Base-by-base conservation (phyloP, 35 echinoderm and acorn worm genomes). In the Apostichopus californicus region DNA sequence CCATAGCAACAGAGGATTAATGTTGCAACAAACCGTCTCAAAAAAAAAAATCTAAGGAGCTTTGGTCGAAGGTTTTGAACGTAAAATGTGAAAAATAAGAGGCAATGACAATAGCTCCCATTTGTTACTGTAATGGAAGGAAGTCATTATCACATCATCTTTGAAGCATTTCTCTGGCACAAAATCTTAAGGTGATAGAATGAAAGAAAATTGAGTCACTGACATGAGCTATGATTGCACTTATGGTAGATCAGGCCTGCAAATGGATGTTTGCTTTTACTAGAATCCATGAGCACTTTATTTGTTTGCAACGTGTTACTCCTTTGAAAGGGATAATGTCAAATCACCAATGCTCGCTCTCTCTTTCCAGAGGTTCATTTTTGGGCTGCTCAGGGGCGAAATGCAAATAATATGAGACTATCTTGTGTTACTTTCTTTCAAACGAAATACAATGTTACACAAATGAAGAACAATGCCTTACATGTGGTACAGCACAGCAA, bases 241-340 rank as follows among this genome's bases (percentile, higher is more conserved):
- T 85, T 85, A 59, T 59, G 25, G 78, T 52, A 81, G 25, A 85
- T 85, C 13, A 85, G 81, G 57, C 54, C 17, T 23, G 55, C 81
- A 85, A 60, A 59, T 59, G 55, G 81, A 85, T 59, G 57, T 85
- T 85, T 85, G 81, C 81, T 59, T 85, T 85, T 59, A 85, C 56
- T n/a, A 85, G 57, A 85, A 85, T 59, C 57, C 81, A 58, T 85
- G 34, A 59, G 9, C 81, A 85, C 81, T 85, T 85, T 85, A 59
- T 85, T 85, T 85, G 81, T 59, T 75, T 85, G 55, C 81, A 85
- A 85, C 22, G 55, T 58, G 81, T 85, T 85, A 58, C 71, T 75
- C 71, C 71, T 75, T 22, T 75, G 17, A 75, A 75, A 75, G 17
- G 15, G 15, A 75, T 75, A 75, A 75, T 75, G 17, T 75, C 71